Conservation (phyloP, 1,140 invertebrate species). For the Cydia splendana region DNA sequence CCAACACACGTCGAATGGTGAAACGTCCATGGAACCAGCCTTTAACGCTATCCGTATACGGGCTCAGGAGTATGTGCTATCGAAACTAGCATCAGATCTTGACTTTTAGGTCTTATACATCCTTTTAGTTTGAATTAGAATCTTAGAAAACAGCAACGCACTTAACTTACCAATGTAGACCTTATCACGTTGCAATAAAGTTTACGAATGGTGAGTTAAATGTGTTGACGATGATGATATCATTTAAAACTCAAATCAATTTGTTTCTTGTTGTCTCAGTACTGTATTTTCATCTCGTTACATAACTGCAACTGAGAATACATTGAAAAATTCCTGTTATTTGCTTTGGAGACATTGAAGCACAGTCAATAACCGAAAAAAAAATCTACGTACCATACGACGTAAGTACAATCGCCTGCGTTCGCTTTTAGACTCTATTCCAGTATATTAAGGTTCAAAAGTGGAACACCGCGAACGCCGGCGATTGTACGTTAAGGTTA, state of each 20-base stretch:
- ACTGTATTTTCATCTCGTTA: no score
- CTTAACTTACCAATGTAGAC: neutral
- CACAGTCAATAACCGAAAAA: neutral
- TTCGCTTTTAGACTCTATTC: no score
- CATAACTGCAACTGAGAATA: no score
- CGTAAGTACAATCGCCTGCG: no score
- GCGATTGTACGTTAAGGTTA: neutral
- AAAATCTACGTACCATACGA: neutral
- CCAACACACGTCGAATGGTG: neutral
- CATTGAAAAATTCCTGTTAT: no score
- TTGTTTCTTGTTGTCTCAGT: no score
- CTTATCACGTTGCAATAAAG: neutral
- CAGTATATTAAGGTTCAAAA: no score
- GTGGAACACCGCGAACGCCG: no score
- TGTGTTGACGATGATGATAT: neutral
- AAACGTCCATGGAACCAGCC: neutral
- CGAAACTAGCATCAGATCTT: neutral
- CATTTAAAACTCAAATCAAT: no score
- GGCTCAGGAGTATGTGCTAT: constrained; percentile 14
- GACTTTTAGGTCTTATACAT: neutral
- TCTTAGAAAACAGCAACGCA: neutral
- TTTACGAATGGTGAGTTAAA: neutral
- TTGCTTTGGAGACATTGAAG: no score
- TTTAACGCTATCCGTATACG: constrained; percentile 7
- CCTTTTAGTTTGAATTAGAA: neutral